Conservation (phyloP, 2,797 vertebrate species). For the Agapornis canus region DNA sequence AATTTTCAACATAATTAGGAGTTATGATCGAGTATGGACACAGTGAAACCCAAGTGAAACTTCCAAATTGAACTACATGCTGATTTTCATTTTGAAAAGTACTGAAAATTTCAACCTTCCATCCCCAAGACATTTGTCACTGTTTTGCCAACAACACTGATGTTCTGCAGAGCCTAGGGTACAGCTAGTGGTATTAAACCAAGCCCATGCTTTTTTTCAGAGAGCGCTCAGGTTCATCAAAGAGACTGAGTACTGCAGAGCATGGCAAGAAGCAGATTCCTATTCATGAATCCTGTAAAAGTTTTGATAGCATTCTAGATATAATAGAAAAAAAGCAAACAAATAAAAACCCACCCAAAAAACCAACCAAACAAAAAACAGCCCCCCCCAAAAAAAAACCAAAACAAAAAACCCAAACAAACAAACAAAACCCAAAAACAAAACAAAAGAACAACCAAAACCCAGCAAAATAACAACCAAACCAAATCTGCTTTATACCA, state of each 20-base stretch:
- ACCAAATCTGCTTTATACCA: background rate
- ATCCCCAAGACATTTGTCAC: background rate
- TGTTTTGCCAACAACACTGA: background rate
- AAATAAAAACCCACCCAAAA: no score
- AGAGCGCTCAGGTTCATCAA: background rate
- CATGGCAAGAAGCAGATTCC: background rate
- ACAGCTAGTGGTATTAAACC: background rate
- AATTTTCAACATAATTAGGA: background rate
- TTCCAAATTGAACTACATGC: background rate
- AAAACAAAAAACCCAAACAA: no score
- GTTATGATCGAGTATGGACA: background rate
- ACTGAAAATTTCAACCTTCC: background rate
- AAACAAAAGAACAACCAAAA: no score
- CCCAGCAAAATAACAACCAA: background rate
- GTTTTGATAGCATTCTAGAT: background rate
- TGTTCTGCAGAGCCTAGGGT: background rate
- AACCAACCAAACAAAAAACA: no score
- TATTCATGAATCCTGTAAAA: background rate
- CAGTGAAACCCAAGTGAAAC: background rate
- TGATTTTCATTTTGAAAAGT: background rate
- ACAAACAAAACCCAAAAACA: no score
- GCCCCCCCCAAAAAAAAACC: no score
- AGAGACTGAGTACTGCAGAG: background rate
- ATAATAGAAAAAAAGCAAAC: background rate
- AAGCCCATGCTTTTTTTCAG: background rate